Percentiles rank a stretch among this genome's conserved stretches.
phyloP scores from a whole-genome alignment of 2,888 invertebrate species.

The Melinaea menophilus region DNA sequence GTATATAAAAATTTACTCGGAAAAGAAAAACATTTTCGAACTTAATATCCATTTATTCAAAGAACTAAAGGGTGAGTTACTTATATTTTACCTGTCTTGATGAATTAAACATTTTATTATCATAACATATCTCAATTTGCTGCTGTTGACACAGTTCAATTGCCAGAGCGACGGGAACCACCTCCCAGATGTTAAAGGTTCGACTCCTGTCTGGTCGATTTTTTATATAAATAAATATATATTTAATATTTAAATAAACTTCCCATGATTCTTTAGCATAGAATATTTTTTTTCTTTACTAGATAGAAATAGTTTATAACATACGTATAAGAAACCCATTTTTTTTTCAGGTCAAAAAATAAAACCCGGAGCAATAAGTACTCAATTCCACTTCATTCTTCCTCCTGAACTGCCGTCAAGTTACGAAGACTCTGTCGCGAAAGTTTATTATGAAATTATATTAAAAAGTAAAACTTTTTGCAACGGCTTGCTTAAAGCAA shows the following conservation, averaged over 20 bases:
- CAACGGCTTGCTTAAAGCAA: slow-evolving; percentile 43
- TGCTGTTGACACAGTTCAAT: too few relatives aligned
- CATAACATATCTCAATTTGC: too few relatives aligned
- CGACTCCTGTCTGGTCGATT: too few relatives aligned
- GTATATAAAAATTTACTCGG: slow-evolving; percentile 61
- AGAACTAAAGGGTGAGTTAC: slow-evolving; percentile 41
- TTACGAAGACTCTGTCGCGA: slow-evolving; percentile 58
- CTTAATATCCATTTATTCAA: slow-evolving; percentile 50
- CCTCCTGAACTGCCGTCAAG: slow-evolving; percentile 60
- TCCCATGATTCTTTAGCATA: too few relatives aligned
- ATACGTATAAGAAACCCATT: neutral
- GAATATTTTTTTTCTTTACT: too few relatives aligned
- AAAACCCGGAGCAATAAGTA: slow-evolving; percentile 49
- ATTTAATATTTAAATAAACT: too few relatives aligned
- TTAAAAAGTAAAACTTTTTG: slow-evolving; percentile 50
- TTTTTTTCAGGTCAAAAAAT: slow-evolving; percentile 43
- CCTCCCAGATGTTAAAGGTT: too few relatives aligned
- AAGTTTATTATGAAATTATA: slow-evolving; percentile 54
- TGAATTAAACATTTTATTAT: neutral
- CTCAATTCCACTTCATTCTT: slow-evolving; percentile 60
- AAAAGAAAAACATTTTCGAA: slow-evolving; percentile 52
- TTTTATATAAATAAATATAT: too few relatives aligned
- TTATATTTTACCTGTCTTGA: neutral
- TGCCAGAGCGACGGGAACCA: too few relatives aligned
- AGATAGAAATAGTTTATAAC: too few relatives aligned